A percentile compares a stretch with the other conserved stretches of the same genome.
Evolutionary conservation across 2,797 vertebrate genomes (phyloP).

Genomic region (Menidia menidia): DNA sequence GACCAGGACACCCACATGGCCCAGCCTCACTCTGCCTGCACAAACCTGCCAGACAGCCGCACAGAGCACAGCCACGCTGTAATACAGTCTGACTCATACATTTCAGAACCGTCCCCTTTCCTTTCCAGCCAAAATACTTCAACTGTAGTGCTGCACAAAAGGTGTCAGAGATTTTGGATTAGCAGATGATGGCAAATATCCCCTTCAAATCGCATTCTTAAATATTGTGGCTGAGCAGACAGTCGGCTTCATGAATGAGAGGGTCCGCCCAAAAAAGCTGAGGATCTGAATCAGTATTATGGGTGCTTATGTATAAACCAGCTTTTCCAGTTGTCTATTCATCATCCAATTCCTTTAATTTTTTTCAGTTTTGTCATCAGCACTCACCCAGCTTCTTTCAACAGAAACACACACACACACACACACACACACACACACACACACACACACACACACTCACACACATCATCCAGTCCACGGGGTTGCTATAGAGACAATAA

Average conservation of each 20-base stretch:
- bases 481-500: conserved; percentile 82
- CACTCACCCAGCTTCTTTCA: conserved; percentile 25
- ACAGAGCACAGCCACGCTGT: conserved; percentile 22
- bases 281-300: conserved; percentile 49
- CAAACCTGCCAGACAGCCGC: conserved; percentile 42
- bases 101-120: conserved; percentile 15
- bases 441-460: neutral
- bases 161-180: conserved; percentile 39
- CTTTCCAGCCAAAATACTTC: conserved; percentile 1
- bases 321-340: conserved; percentile 47
- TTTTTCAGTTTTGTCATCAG: conserved; percentile 41
- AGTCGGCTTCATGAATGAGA: conserved; percentile 30
- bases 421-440: conserved; percentile 24
- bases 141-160: conserved; percentile 10
- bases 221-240: conserved; percentile 27
- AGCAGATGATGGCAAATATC: conserved; percentile 35
- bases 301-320: conserved; percentile 73
- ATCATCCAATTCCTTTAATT: conserved; percentile 38
- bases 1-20: conserved; percentile 70
- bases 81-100: conserved; percentile 24
- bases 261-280: conserved; percentile 35
- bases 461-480: conserved; percentile 51
- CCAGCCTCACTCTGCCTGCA: conserved; percentile 44
- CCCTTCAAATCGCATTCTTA: conserved; percentile 26
- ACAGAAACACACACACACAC: conserved; percentile 9